These are phyloP conservation scores for Bembecia ichneumoniformis DNA, from an alignment of 2,888 invertebrate genomes.

Conservation along the genomic window DNA sequence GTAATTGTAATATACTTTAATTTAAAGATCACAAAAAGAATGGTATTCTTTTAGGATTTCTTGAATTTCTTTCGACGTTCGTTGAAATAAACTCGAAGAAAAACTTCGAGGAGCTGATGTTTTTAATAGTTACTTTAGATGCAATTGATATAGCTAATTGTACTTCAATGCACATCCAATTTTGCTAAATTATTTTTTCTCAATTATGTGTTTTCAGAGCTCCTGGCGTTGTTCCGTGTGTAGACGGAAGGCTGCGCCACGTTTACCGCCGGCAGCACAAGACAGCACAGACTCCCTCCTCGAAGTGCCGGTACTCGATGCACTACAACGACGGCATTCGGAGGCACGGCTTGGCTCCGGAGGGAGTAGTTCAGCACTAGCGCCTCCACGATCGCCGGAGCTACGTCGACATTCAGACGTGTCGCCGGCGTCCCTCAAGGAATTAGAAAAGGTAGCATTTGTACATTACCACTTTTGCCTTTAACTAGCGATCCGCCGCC, in stretches of 20 bases:
- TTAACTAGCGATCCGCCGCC: too few relatives aligned
- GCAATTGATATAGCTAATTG: not conserved
- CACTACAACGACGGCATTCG: constrained; percentile 85
- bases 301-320: constrained; percentile 85
- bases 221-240: constrained; percentile 93
- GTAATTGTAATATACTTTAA: too few relatives aligned
- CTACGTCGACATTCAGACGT: constrained; percentile 88
- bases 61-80: too few relatives aligned
- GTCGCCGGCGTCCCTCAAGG: constrained; percentile 88
- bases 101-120: too few relatives aligned
- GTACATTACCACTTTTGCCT: not conserved
- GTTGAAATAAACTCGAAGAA: too few relatives aligned
- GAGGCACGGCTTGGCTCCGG: constrained; percentile 74
- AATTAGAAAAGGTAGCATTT: constrained; percentile 85
- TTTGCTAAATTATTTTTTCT: not conserved
- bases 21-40: too few relatives aligned
- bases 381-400: constrained; percentile 89
- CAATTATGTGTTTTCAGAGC: constrained; percentile 52
- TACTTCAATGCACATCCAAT: not conserved
- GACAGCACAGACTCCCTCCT: constrained; percentile 88
- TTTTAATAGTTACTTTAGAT: too few relatives aligned
- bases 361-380: constrained; percentile 74
- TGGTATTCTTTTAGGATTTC: too few relatives aligned
- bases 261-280: constrained; percentile 80
- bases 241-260: constrained; percentile 84